phyloP scores from a whole-genome alignment of 2,888 invertebrate species.

The Epistrophe eligans region DNA sequence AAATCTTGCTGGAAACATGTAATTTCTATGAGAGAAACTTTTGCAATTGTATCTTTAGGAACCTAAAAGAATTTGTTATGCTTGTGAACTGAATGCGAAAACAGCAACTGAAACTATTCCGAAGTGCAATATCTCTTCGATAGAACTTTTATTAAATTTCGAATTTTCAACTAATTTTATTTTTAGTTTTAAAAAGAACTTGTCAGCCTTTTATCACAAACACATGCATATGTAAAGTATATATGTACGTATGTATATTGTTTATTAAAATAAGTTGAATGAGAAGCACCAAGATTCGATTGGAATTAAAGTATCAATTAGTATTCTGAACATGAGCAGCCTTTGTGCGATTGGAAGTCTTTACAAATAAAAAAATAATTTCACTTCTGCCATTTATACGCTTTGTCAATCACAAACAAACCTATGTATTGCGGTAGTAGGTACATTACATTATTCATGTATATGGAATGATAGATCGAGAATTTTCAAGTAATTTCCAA shows the following conservation, averaged over 20 bases:
- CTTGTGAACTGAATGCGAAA: neutral
- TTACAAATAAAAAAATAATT: conserved; percentile 56
- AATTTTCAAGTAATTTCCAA: too few relatives aligned
- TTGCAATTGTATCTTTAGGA: neutral
- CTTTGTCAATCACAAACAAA: conserved; percentile 36
- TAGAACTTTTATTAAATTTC: neutral
- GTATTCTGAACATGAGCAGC: conserved; percentile 38
- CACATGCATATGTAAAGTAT: neutral
- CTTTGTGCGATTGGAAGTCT: conserved; percentile 61
- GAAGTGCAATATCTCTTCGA: neutral
- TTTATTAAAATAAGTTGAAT: neutral
- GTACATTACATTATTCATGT: neutral
- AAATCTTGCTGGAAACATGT: neutral
- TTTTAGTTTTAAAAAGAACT: neutral
- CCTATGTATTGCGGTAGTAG: neutral
- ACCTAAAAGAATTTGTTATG: neutral
- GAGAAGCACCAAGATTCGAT: conserved; percentile 17
- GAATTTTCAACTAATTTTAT: neutral
- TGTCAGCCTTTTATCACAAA: neutral
- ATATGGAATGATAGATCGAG: neutral
- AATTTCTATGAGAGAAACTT: neutral
- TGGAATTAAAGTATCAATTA: conserved; percentile 21
- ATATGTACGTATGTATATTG: neutral
- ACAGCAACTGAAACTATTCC: neutral
- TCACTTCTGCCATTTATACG: conserved; percentile 8